Percentiles rank a stretch among this genome's conserved stretches.
phyloP scores from a whole-genome alignment of 2,888 invertebrate genomes.

The Synergus gifuensis region DNA sequence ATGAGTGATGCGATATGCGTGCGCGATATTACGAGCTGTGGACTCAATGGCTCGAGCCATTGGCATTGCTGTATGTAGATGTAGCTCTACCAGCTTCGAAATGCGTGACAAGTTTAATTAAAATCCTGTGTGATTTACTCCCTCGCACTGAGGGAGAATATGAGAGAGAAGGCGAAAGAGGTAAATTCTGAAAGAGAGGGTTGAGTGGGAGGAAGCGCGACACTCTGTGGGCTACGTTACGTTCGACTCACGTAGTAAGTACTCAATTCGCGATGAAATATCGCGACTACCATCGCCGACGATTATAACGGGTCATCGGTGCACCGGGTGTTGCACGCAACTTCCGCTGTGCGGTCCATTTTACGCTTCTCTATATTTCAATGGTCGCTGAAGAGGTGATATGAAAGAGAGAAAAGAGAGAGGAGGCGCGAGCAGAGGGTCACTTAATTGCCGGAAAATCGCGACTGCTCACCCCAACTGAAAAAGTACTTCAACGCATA shows the following conservation, averaged over 20 bases:
- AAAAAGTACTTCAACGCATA: slow-evolving; percentile 23
- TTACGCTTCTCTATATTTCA: slow-evolving; percentile 52
- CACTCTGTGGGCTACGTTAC: slow-evolving; percentile 66
- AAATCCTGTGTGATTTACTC: slow-evolving; percentile 74
- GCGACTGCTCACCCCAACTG: slow-evolving; percentile 35
- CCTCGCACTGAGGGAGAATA: slow-evolving; percentile 51
- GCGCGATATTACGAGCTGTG: slow-evolving; percentile 63
- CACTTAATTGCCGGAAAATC: slow-evolving; percentile 57
- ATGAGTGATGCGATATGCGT: slow-evolving; percentile 71
- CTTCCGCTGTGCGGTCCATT: slow-evolving; percentile 64
- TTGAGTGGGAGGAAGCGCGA: slow-evolving; percentile 55
- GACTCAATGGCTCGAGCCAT: slow-evolving; percentile 54
- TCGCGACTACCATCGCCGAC: slow-evolving; percentile 65
- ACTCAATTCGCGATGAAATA: slow-evolving; percentile 72
- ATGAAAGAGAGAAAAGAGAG: slow-evolving; percentile 44
- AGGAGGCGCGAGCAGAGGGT: slow-evolving; percentile 46
- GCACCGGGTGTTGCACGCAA: slow-evolving; percentile 67
- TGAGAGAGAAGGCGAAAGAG: slow-evolving; percentile 38
- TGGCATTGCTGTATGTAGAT: slow-evolving; percentile 57
- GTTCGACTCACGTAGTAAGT: slow-evolving; percentile 68
- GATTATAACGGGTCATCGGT: slow-evolving; percentile 68
- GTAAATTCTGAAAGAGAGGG: slow-evolving; percentile 47
- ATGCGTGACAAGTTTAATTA: slow-evolving; percentile 75
- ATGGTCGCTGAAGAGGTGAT: slow-evolving; percentile 43
- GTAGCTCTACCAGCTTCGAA: slow-evolving; percentile 66